Conservation (phyloP, 2,797 vertebrate genomes). For the Epinephelus coioides region DNA sequence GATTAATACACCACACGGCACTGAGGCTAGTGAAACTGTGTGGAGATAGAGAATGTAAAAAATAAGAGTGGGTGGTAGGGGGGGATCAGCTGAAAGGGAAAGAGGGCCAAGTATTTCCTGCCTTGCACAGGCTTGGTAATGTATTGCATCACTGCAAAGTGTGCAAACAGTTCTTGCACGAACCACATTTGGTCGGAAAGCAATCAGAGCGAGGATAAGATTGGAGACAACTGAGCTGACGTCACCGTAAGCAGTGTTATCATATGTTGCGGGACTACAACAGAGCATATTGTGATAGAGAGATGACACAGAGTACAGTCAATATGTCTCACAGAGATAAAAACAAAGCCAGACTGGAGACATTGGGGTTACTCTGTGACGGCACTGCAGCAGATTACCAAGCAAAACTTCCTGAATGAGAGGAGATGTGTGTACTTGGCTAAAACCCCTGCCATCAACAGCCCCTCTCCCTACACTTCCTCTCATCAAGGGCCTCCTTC, state of each 20-base stretch:
- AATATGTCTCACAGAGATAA: conserved; percentile 23
- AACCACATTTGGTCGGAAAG: conserved; percentile 8
- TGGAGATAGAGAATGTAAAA: conserved; percentile 12
- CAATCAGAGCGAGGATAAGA: conserved; percentile 12
- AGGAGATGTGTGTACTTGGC: conserved; percentile 66
- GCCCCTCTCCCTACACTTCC: conserved; percentile 77
- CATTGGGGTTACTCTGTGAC: conserved; percentile 36
- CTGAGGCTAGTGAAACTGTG: conserved; percentile 6
- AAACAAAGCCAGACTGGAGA: conserved; percentile 35
- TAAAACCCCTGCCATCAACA: conserved; percentile 64
- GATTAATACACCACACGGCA: conserved; percentile 39
- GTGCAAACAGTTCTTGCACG: conserved; percentile 42
- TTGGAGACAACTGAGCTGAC: not conserved
- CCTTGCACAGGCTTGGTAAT: conserved; percentile 44
- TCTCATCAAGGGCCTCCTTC: conserved; percentile 81
- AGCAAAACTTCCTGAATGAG: conserved; percentile 68
- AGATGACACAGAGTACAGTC: conserved; percentile 11
- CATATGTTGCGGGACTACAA: not conserved
- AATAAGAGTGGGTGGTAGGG: not conserved
- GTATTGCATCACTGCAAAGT: conserved; percentile 65
- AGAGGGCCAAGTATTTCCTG: conserved; percentile 57
- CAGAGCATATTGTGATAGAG: conserved; percentile 11
- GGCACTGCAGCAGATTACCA: conserved; percentile 51
- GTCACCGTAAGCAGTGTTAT: conserved; percentile 31
- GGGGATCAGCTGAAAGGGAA: conserved; percentile 29